Evolutionary conservation across 92 coral and sea anemone genomes (phyloP), one percentile per base, ranked within the genome.

Genomic region (Palythoa grandiflora): DNA sequence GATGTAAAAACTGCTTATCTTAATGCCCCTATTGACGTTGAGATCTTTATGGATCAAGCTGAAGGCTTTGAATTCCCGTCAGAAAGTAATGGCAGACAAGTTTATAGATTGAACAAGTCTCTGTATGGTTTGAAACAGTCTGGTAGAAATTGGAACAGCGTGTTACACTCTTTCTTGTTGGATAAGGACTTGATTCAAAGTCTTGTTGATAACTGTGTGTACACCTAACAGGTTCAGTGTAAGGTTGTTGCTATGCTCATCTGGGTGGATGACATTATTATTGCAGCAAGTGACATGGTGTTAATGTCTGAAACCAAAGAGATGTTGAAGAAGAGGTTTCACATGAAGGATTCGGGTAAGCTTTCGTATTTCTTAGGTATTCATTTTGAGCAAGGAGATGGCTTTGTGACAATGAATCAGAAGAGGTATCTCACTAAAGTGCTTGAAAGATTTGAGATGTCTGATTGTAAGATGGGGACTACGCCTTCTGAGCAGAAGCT

Each of bases 201-300:
- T 20, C 88, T 66, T 55, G 88, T 84, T 92, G 94, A 92, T 55
- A 19, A 87, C 35, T 86, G 93, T 92, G 90, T 92, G 71, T 89
- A 92, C 50, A 83, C 17, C 15, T 53, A 75, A 16, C 73, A n/a
- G 79, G 61, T 19, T 83, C 47, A n/a, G 48, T 53, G 61, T 37
- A 39, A 54, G 28, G 51, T 78, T 66, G 74, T 78, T 47, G 71
- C 14, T 3, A 54, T 86, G 75, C 66, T 92, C 36, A 20, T 89
- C 72, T 88, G 88, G 91, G 88, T 75, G 1, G 91, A 90, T 54
- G 84, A 89, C 83, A 80, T 92, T 8, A 73, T 89, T 63, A 74
- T 89, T 59, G 85, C 91, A 36, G 76, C 90, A 54, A 92, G 86
- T 44, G 72, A 86, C 77, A 80, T 74, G 83, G 13, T 74, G 51